Conservation (phyloP, 2,888 invertebrate species). For the Panorpa germanica region DNA sequence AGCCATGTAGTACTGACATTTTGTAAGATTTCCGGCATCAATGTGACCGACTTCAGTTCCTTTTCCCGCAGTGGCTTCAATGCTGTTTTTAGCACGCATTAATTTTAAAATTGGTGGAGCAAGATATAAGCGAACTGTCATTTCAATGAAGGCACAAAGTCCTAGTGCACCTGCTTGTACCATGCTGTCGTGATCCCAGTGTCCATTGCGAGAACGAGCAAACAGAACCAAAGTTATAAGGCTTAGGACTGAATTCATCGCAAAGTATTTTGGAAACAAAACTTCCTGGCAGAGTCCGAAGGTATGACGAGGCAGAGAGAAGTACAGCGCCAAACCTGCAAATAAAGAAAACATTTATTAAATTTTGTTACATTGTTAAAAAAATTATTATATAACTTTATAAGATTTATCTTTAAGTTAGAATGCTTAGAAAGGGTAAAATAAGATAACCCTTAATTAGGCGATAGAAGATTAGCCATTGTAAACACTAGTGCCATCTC, state of each 20-base stretch:
- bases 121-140: conserved; percentile 55
- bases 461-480: no score
- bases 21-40: conserved; percentile 45
- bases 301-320: conserved; percentile 66
- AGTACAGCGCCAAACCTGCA: conserved; percentile 68
- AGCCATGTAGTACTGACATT: conserved; percentile 62
- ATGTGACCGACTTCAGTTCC: conserved; percentile 63
- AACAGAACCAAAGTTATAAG: conserved; percentile 53
- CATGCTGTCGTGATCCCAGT: conserved; percentile 28
- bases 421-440: neutral
- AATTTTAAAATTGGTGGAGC: conserved; percentile 54
- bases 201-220: conserved; percentile 40
- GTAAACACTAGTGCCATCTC: no score
- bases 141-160: conserved; percentile 36
- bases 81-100: conserved; percentile 52
- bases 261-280: conserved; percentile 73
- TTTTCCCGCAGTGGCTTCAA: conserved; percentile 57
- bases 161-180: conserved; percentile 27
- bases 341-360: conserved; percentile 12
- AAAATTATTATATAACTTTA: neutral
- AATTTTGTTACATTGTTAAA: conserved; percentile 7
- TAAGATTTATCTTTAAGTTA: conserved; percentile 5
- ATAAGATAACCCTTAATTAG: conserved; percentile 6
- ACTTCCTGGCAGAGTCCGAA: conserved; percentile 77
- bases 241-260: conserved; percentile 56